phyloP scores from a whole-genome alignment of 2,113 vertebrate species.

The Sula dactylatra region DNA sequence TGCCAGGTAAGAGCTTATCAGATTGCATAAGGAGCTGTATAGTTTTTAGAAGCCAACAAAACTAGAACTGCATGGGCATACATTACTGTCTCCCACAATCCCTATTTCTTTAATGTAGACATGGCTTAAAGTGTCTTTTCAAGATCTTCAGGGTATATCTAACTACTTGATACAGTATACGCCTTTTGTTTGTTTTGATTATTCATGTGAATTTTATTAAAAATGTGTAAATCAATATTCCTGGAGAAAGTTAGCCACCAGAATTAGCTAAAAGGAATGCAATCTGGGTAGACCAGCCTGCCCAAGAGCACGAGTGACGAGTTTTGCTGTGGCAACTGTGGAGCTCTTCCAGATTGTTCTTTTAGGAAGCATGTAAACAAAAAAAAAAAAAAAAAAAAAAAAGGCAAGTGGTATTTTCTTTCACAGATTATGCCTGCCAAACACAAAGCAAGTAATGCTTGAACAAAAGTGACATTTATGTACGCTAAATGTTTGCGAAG shows the following conservation, averaged over 20 bases:
- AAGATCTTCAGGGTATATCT: background rate
- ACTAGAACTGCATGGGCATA: background rate
- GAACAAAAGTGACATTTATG: slow-evolving; percentile 24
- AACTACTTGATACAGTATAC: background rate
- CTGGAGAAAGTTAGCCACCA: background rate
- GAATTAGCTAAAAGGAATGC: background rate
- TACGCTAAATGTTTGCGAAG: slow-evolving; percentile 29
- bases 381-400: background rate
- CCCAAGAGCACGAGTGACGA: background rate
- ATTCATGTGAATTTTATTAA: background rate
- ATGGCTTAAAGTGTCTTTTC: background rate
- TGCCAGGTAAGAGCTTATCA: background rate
- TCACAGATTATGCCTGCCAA: background rate
- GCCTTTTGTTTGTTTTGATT: background rate
- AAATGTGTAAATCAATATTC: background rate
- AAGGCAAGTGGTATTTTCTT: background rate
- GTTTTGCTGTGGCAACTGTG: background rate
- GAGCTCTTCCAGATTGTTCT: background rate
- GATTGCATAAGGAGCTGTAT: background rate
- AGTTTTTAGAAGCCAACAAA: background rate
- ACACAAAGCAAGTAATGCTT: background rate
- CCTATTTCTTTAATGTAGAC: background rate
- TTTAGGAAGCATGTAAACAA: background rate
- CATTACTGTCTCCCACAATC: background rate
- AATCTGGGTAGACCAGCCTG: background rate